Percentiles rank a stretch among this genome's conserved stretches.
phyloP scores from a whole-genome alignment of 1,140 invertebrate species.

The Penaeus chinensis region DNA sequence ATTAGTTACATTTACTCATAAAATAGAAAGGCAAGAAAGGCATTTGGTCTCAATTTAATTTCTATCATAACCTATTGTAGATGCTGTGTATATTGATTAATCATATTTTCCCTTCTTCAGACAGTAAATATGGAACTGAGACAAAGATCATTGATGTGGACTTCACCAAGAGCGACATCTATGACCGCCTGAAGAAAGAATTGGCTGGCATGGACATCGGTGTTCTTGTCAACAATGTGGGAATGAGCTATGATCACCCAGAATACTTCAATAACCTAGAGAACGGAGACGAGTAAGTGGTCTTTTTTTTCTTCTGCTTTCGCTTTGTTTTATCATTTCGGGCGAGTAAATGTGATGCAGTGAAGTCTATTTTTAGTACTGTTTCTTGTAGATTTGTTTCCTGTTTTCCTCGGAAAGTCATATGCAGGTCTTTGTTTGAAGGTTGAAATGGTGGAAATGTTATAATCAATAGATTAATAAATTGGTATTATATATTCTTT shows the following conservation, averaged over 20 bases:
- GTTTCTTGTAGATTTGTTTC: no score
- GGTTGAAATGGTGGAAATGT: no score
- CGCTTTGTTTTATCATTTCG: neutral
- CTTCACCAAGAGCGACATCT: slow-evolving; percentile 81
- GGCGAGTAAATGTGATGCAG: no score
- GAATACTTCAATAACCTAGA: slow-evolving; percentile 82
- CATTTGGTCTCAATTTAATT: neutral
- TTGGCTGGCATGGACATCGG: slow-evolving; percentile 86
- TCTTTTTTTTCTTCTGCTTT: neutral
- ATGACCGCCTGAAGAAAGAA: slow-evolving; percentile 80
- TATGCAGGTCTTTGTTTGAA: no score
- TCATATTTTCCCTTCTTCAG: slow-evolving; percentile 69
- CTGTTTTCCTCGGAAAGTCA: no score
- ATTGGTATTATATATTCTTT: no score
- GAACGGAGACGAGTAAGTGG: slow-evolving; percentile 67
- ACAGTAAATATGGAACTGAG: slow-evolving; percentile 79
- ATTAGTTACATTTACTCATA: neutral
- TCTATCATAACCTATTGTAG: slow-evolving; percentile 19
- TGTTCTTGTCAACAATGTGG: slow-evolving; percentile 95
- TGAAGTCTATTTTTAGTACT: no score
- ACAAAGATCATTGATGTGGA: slow-evolving; percentile 87
- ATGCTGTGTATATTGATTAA: slow-evolving; percentile 10
- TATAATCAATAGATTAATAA: no score
- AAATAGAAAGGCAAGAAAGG: no score
- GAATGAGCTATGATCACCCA: slow-evolving; percentile 90